Evolutionary conservation across 1,140 invertebrate species (phyloP).

Genomic region (Drosophila lowei): DNA sequence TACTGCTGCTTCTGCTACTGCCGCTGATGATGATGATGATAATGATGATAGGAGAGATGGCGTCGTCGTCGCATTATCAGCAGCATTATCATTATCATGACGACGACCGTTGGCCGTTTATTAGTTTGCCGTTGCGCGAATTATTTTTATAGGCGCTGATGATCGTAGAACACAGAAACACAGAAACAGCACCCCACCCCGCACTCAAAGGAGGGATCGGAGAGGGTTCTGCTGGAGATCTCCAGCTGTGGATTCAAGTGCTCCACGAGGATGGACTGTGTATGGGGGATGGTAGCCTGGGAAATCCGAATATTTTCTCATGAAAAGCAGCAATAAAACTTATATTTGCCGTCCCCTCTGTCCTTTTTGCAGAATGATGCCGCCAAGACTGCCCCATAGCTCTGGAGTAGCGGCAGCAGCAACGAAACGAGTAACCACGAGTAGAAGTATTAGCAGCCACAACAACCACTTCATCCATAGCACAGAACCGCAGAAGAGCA

Average conservation of each 20-base stretch:
- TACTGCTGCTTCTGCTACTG: constrained; percentile 1
- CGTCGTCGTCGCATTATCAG: constrained; percentile 66
- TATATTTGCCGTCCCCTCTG: background rate
- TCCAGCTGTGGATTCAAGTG: constrained; percentile 23
- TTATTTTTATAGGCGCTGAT: constrained; percentile 56
- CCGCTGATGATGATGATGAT: constrained; percentile 10
- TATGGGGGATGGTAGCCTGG: constrained; percentile 18
- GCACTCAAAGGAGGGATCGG: background rate
- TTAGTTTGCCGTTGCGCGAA: constrained; percentile 73
- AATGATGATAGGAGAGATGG: constrained; percentile 30
- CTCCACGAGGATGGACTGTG: background rate
- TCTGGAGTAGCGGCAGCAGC: constrained; percentile 16
- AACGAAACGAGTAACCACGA: constrained; percentile 29
- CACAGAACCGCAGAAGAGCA: constrained; percentile 1
- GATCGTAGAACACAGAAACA: constrained; percentile 2
- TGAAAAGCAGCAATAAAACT: background rate
- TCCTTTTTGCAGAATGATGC: constrained; percentile 51
- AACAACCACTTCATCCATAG: background rate
- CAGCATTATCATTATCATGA: constrained; percentile 41
- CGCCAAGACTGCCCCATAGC: constrained; percentile 42
- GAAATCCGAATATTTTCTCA: constrained; percentile 29
- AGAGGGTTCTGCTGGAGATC: constrained; percentile 3
- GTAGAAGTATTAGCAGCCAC: constrained; percentile 4
- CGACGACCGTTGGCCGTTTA: constrained; percentile 62
- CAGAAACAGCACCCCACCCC: too few relatives aligned